These are phyloP conservation scores for Scelioninae gen. 2 DNA, from an alignment of 2,888 invertebrate genomes.

Conservation along the genomic window DNA sequence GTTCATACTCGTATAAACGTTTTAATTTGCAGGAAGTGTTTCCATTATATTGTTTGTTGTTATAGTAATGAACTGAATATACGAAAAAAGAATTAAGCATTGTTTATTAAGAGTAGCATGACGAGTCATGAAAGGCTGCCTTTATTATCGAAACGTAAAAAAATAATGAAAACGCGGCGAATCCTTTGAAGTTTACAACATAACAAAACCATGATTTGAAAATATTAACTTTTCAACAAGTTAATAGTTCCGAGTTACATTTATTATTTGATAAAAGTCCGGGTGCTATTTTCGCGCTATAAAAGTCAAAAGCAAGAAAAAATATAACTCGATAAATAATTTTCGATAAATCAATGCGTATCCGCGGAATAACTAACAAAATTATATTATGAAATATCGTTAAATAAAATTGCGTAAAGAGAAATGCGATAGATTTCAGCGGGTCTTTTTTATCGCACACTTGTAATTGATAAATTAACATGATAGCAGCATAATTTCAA, in stretches of 20 bases:
- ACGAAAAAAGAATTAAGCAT: no score
- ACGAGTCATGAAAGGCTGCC: constrained; percentile 10
- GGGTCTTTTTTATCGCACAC: background rate
- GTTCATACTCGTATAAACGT: no score
- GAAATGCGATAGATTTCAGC: constrained; percentile 12
- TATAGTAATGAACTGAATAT: no score
- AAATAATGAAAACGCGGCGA: constrained; percentile 21
- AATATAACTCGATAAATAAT: no score
- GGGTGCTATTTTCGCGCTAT: no score
- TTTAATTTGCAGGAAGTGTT: no score
- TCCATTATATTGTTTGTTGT: no score
- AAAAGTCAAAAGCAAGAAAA: no score
- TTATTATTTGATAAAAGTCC: constrained; percentile 12
- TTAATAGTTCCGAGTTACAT: background rate
- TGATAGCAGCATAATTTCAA: constrained; percentile 22
- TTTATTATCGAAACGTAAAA: constrained; percentile 29
- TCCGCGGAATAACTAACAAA: background rate
- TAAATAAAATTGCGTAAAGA: constrained; percentile 2
- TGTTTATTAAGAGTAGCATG: background rate
- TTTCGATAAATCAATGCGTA: background rate
- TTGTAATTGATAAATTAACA: constrained; percentile 37
- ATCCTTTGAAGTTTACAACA: constrained; percentile 20
- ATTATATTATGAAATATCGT: background rate
- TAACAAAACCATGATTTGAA: constrained; percentile 35
- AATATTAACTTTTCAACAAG: constrained; percentile 25